Percentiles rank a stretch among this genome's conserved stretches.
These are phyloP conservation scores for Cebus imitator DNA, from an alignment of 2,113 vertebrate species.

Conservation along the genomic window DNA sequence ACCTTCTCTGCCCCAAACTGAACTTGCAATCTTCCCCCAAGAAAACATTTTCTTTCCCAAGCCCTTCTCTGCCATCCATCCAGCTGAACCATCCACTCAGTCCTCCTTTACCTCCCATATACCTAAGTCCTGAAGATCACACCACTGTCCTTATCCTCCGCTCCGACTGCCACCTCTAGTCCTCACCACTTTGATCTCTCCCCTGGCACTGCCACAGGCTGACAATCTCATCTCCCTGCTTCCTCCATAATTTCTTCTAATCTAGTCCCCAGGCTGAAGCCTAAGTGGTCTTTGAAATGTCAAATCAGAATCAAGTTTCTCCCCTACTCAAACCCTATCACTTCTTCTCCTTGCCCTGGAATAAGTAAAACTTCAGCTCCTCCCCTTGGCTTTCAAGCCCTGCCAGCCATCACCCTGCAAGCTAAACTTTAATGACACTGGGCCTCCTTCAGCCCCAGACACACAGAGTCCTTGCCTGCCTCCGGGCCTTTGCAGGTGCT, in stretches of 20 bases:
- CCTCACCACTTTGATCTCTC: background rate
- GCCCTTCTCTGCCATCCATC: background rate
- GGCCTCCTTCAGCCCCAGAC: background rate
- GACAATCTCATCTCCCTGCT: background rate
- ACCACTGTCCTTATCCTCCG: fast-evolving
- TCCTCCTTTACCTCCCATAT: background rate
- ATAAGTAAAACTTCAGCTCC: background rate
- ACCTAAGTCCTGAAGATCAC: background rate
- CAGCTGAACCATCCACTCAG: background rate
- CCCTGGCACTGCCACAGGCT: background rate
- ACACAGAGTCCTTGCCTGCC: background rate
- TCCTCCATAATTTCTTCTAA: background rate
- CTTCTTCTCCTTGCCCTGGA: background rate
- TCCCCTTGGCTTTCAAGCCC: background rate
- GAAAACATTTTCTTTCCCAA: background rate
- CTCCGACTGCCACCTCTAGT: background rate
- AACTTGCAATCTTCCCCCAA: background rate
- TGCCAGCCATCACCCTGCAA: background rate
- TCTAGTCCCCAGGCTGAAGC: background rate
- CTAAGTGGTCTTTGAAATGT: background rate
- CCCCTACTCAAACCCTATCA: background rate
- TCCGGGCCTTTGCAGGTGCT: background rate
- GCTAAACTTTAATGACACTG: background rate
- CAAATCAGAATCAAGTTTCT: background rate
- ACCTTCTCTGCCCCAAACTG: background rate